A percentile compares a stretch with the other conserved stretches of the same genome.
Conservation (phyloP, 1,140 invertebrate species). For the Cydia pomonella region DNA sequence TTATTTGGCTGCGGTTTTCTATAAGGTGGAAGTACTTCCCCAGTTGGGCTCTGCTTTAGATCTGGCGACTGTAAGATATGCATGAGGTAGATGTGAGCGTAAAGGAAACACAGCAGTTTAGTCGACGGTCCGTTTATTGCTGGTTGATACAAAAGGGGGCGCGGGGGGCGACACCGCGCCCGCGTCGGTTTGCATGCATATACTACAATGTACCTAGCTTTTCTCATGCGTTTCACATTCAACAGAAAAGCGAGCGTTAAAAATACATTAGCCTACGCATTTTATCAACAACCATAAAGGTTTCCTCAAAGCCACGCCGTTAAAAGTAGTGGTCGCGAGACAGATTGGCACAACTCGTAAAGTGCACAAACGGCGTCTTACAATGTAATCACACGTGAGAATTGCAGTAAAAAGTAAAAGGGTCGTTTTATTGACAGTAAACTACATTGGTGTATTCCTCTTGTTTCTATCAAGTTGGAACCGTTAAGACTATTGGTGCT, state of each 20-base stretch:
- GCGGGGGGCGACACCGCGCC: too few relatives aligned
- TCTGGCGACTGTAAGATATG: too few relatives aligned
- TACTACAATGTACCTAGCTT: too few relatives aligned
- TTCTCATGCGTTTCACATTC: not conserved
- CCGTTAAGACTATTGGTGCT: too few relatives aligned
- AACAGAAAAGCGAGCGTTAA: not conserved
- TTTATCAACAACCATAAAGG: not conserved
- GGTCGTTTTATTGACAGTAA: slow-evolving; percentile 31
- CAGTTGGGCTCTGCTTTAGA: too few relatives aligned
- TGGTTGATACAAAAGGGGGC: too few relatives aligned
- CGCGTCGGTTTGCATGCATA: too few relatives aligned
- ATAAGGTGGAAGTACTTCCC: too few relatives aligned
- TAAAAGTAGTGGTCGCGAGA: not conserved
- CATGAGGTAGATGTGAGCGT: too few relatives aligned
- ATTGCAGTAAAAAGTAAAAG: slow-evolving; percentile 29
- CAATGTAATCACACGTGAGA: slow-evolving; percentile 32
- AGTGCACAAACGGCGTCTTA: slow-evolving; percentile 7
- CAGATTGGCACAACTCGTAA: slow-evolving; percentile 22
- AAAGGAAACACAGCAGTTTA: too few relatives aligned
- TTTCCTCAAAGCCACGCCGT: not conserved
- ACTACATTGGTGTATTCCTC: not conserved
- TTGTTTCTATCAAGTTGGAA: not conserved
- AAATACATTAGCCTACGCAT: not conserved
- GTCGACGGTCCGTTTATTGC: too few relatives aligned
- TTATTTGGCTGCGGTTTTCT: too few relatives aligned